phyloP scores from a whole-genome alignment of 2,113 vertebrate species.

The Menura novaehollandiae region DNA sequence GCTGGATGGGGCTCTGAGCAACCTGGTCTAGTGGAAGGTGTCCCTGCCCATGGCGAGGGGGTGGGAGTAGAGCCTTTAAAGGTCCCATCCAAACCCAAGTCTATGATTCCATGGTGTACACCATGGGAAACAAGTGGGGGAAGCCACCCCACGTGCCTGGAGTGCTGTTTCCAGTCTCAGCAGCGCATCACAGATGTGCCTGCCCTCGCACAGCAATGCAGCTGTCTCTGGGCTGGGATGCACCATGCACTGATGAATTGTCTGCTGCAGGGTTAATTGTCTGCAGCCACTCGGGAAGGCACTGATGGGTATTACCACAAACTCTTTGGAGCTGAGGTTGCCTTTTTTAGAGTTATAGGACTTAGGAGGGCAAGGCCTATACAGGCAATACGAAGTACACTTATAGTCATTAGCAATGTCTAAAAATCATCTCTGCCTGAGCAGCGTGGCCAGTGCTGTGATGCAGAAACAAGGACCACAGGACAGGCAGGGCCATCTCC shows the following conservation, averaged over 20 bases:
- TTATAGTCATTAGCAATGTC: background rate
- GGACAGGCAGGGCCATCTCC: background rate
- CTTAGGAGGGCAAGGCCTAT: background rate
- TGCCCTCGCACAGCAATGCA: background rate
- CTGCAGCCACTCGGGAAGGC: background rate
- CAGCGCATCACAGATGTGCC: background rate
- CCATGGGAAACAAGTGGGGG: fast-evolving
- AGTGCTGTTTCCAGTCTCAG: background rate
- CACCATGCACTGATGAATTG: background rate
- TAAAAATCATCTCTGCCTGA: background rate
- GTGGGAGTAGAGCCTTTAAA: background rate
- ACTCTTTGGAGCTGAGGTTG: background rate
- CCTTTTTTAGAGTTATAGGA: background rate
- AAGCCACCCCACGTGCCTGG: fast-evolving
- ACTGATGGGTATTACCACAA: background rate
- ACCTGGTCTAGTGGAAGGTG: background rate
- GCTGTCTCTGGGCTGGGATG: background rate
- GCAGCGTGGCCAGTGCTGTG: background rate
- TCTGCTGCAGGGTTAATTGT: background rate
- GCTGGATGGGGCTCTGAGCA: background rate
- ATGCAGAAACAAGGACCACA: background rate
- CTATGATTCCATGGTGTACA: background rate
- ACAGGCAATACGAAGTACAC: fast-evolving
- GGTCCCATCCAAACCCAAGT: background rate
- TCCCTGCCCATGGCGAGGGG: background rate